Conservation (phyloP, 2,797 vertebrate genomes). For the Chloroceryle inda region DNA sequence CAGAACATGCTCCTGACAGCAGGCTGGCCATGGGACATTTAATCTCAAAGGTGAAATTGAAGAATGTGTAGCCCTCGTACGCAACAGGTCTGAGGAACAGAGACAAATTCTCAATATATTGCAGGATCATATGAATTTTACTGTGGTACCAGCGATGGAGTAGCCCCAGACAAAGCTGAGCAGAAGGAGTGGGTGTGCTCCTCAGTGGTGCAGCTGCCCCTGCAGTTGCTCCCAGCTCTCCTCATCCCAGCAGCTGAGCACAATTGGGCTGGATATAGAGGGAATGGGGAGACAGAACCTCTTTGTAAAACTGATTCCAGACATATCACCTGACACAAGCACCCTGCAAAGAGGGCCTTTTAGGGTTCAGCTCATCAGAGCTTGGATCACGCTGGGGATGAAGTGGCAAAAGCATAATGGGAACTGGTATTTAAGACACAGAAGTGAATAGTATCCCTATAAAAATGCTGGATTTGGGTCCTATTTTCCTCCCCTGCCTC, state of each 20-base stretch:
- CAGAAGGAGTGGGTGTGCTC: neutral
- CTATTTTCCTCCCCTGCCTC: neutral
- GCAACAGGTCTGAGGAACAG: rapidly evolving
- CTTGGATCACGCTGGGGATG: neutral
- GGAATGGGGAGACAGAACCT: neutral
- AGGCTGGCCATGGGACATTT: rapidly evolving
- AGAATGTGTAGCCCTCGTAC: neutral
- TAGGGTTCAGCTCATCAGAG: neutral
- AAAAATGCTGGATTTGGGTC: neutral
- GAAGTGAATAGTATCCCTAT: neutral
- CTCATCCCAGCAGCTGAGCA: constrained; percentile 53
- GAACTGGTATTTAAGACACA: neutral
- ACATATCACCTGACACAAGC: neutral
- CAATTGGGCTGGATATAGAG: neutral
- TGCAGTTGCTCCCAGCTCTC: constrained; percentile 44
- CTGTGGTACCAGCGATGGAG: rapidly evolving
- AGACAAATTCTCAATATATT: neutral
- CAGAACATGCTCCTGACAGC: neutral
- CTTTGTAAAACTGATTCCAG: constrained; percentile 46
- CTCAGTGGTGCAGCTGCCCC: neutral
- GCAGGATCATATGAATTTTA: neutral
- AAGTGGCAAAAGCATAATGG: neutral
- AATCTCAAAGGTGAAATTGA: neutral
- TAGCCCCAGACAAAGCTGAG: rapidly evolving
- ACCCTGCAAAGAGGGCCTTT: neutral